phyloP scores from a whole-genome alignment of 2,888 invertebrate genomes.

The Drosophila helvetica region DNA sequence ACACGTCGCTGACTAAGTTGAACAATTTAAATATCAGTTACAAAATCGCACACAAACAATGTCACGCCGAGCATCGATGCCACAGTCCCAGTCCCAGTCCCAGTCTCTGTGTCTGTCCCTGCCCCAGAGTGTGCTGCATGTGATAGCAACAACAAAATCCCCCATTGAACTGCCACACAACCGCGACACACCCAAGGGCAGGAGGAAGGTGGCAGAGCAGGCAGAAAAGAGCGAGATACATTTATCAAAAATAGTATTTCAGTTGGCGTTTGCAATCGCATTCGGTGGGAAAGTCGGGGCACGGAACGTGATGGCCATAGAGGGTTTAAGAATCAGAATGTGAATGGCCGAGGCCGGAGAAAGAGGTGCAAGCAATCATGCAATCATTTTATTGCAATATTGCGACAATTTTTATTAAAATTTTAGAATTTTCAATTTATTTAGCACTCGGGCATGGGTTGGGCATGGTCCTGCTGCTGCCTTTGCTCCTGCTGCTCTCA shows the following conservation, averaged over 20 bases:
- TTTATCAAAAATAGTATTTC: constrained; percentile 48
- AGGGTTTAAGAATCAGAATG: constrained; percentile 36
- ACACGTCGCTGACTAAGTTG: constrained; percentile 17
- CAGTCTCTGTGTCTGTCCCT: neutral
- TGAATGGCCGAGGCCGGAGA: constrained; percentile 3
- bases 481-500: neutral
- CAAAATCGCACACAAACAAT: constrained; percentile 27
- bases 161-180: constrained; percentile 41
- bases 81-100: neutral
- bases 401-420: constrained; percentile 79
- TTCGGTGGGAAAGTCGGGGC: constrained; percentile 42
- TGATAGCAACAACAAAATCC: constrained; percentile 48
- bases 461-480: constrained; percentile 6
- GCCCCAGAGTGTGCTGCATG: neutral
- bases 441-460: constrained; percentile 53
- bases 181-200: constrained; percentile 33
- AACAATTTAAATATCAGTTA: constrained; percentile 39
- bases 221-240: constrained; percentile 41
- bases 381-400: constrained; percentile 73
- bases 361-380: constrained; percentile 52
- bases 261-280: constrained; percentile 48
- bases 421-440: constrained; percentile 77
- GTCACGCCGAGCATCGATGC: constrained; percentile 20
- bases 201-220: constrained; percentile 8
- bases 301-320: constrained; percentile 62